A percentile compares a stretch with the other conserved stretches of the same genome.
These are phyloP conservation scores for Myiothlypis coronata DNA, from an alignment of 2,797 vertebrate species.

Conservation along the genomic window DNA sequence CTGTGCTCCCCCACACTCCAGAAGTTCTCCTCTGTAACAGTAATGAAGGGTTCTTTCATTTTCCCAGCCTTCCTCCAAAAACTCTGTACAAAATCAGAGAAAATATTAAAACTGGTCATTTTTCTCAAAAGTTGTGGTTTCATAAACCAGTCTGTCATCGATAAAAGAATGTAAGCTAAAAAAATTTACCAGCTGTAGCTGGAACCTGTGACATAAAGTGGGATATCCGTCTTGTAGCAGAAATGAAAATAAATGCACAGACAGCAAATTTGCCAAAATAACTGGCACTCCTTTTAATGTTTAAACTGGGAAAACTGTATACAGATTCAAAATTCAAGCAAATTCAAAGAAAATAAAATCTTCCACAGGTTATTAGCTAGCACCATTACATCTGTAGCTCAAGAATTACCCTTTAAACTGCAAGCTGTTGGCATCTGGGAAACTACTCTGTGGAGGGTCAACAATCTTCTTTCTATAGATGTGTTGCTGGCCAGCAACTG, in stretches of 20 bases:
- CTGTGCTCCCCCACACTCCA: not conserved
- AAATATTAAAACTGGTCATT: not conserved
- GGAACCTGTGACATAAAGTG: not conserved
- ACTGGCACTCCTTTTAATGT: not conserved
- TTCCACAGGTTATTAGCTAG: not conserved
- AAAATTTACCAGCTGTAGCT: not conserved
- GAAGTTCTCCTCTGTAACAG: not conserved
- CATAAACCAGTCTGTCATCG: not conserved
- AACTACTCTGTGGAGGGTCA: not conserved
- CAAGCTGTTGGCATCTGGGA: not conserved
- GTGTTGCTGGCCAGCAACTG: not conserved
- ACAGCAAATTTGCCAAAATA: not conserved
- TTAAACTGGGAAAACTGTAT: not conserved
- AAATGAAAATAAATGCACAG: not conserved
- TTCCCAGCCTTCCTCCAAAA: not conserved
- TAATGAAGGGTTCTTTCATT: not conserved
- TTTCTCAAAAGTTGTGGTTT: not conserved
- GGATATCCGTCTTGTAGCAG: not conserved
- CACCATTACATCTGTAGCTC: not conserved
- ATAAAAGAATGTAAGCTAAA: not conserved
- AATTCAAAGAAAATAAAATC: not conserved
- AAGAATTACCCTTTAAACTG: not conserved
- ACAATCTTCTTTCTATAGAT: not conserved
- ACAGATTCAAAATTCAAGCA: not conserved
- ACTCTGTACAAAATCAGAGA: not conserved